These are phyloP conservation scores for Brenthis daphne DNA, from an alignment of 2,888 invertebrate species.

Conservation along the genomic window DNA sequence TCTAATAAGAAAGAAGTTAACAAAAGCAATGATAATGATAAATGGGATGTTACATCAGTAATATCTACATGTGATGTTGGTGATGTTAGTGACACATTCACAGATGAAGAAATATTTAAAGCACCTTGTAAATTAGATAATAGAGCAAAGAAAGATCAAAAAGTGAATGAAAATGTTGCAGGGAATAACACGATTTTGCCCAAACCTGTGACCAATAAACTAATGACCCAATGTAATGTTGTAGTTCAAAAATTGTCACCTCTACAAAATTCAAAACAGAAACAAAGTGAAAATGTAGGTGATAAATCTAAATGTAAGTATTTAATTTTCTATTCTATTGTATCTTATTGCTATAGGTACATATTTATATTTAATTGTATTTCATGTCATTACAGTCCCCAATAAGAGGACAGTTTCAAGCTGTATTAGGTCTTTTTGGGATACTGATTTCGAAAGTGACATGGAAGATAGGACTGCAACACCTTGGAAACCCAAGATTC, in stretches of 20 bases:
- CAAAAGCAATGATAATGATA: slow-evolving; percentile 50
- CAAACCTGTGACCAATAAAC: slow-evolving; percentile 21
- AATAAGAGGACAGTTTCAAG: slow-evolving; percentile 43
- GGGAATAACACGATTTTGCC: neutral
- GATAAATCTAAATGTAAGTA: slow-evolving; percentile 4
- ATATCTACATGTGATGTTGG: slow-evolving; percentile 57
- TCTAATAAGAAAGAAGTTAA: slow-evolving; percentile 49
- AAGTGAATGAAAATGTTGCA: slow-evolving; percentile 1
- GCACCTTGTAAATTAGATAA: slow-evolving; percentile 13
- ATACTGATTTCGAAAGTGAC: slow-evolving; percentile 68
- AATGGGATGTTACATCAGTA: slow-evolving; percentile 63
- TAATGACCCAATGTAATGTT: slow-evolving; percentile 34
- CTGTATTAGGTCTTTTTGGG: slow-evolving; percentile 62
- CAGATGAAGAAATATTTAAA: slow-evolving; percentile 70
- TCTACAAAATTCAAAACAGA: neutral
- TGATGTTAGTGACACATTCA: slow-evolving; percentile 66
- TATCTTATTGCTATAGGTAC: slow-evolving; percentile 2
- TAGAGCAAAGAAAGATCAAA: neutral
- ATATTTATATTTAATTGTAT: slow-evolving; percentile 4
- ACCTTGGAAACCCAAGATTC: slow-evolving; percentile 36
- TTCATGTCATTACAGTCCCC: slow-evolving; percentile 41
- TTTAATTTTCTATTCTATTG: neutral
- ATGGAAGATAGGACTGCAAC: slow-evolving; percentile 46
- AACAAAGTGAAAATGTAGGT: slow-evolving; percentile 10
- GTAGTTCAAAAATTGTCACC: slow-evolving; percentile 38